phyloP scores from a whole-genome alignment of 92 coral and sea anemone species.

The Porites lobata region DNA sequence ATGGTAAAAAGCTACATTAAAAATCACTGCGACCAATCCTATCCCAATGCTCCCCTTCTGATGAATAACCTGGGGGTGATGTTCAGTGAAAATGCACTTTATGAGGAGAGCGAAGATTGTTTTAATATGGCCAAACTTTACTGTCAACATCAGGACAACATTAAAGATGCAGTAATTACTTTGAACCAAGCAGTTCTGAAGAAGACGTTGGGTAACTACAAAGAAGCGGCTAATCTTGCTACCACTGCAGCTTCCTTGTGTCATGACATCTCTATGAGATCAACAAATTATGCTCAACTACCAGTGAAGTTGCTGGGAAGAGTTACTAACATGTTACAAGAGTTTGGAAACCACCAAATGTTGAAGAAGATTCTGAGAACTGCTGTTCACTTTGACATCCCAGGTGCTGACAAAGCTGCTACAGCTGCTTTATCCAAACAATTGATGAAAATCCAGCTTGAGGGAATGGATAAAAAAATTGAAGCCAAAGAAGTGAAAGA shows the following conservation, averaged over 20 bases:
- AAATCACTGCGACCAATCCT: too few species aligned
- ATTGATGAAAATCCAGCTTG: slow-evolving; percentile 25
- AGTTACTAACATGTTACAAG: background rate
- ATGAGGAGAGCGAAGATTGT: too few species aligned
- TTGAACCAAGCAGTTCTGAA: slow-evolving; percentile 11
- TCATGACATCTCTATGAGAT: slow-evolving; percentile 6
- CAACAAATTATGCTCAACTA: background rate
- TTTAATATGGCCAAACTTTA: too few species aligned
- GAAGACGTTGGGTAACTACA: background rate
- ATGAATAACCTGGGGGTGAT: too few species aligned
- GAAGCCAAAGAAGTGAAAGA: background rate
- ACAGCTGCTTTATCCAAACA: too few species aligned
- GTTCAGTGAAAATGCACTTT: too few species aligned
- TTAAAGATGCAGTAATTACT: background rate
- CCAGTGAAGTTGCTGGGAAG: slow-evolving; percentile 11
- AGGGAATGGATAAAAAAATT: background rate
- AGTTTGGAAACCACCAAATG: slow-evolving; percentile 1
- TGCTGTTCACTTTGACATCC: background rate
- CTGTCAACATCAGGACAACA: too few species aligned
- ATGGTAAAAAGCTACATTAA: too few species aligned
- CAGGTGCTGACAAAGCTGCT: background rate
- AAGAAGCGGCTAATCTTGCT: background rate
- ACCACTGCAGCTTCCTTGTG: slow-evolving; percentile 13
- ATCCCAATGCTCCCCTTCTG: too few species aligned
- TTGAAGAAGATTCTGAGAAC: background rate